Base-by-base conservation (phyloP, 2,888 invertebrate genomes). In the Hoplodrina ambigua region DNA sequence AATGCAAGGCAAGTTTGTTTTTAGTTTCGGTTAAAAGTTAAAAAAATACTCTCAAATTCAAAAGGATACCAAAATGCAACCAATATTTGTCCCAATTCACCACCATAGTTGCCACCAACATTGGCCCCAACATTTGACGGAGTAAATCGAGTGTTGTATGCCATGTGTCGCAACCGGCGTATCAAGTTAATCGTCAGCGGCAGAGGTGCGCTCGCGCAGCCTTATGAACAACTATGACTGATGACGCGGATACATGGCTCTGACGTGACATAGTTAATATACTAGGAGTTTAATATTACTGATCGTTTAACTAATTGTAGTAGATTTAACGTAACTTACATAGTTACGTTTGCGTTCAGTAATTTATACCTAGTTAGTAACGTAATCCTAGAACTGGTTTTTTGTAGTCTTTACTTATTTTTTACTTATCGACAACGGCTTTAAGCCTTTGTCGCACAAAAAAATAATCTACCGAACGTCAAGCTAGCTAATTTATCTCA, bases 131-230 rank as follows among this genome's bases (percentile, higher is more conserved):
- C 57, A 53, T 84, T 74, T 53, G 70, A 15, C 20, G n/a, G 33
- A 66, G 69, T 74, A 74, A 82, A 74, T 49, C 76, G 69, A 72
- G 85, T 72, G 82, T 69, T 70, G 69, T 76, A 62, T 62, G 81
- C 61, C 81, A 80, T 73, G 71, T 85, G 85, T 85, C 73, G 83
- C 78, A 83, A 83, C 69, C 55, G 54, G 69, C 69, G 81, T 75
- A 83, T 81, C 84, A 73, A 83, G 73, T 81, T 83, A 77, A 81
- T 81, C 81, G 78, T 66, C 57, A 61, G 71, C 59, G 54, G 56
- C 69, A 61, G 68, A 70, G 69, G 72, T 81, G 78, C 72, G 82
- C 59, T 20, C 17, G 72, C 77, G 69, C 69, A 63, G 70, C 66
- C 58, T 59, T 59, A 61, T 30, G 49, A 60, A 54, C 62, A 41